A percentile compares a stretch with the other conserved stretches of the same genome.
These are phyloP conservation scores for Gopherus flavomarginatus DNA, from an alignment of 2,113 vertebrate genomes.

Conservation along the genomic window DNA sequence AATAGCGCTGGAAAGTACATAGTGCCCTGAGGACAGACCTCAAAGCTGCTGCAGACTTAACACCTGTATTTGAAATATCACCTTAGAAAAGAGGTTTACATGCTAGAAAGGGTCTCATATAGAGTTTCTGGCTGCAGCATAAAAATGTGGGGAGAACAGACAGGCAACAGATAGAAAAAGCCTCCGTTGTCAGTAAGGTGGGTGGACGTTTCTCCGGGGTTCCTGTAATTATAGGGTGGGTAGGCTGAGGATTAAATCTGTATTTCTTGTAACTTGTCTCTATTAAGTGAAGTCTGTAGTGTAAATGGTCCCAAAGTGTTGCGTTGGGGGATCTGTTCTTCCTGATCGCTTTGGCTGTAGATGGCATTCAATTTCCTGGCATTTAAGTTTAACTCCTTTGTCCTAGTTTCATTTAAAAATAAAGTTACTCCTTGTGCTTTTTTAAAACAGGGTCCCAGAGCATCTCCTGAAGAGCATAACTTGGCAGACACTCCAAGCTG, in stretches of 20 bases:
- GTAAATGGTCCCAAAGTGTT: neutral
- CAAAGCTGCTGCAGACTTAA: neutral
- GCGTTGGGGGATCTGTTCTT: neutral
- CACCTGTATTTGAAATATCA: neutral
- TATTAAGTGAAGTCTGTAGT: neutral
- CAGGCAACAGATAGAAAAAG: neutral
- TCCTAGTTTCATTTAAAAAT: neutral
- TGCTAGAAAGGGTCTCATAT: neutral
- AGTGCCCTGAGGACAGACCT: neutral
- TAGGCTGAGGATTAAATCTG: neutral
- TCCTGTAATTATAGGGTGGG: neutral
- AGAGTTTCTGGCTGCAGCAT: neutral
- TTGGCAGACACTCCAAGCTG: constrained; percentile 95
- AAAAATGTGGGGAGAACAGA: neutral
- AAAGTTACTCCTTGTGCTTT: neutral
- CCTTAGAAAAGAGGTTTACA: neutral
- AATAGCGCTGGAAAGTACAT: neutral
- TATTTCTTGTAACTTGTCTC: neutral
- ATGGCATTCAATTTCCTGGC: neutral
- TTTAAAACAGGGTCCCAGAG: constrained; percentile 86
- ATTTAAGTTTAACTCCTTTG: neutral
- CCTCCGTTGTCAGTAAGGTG: neutral
- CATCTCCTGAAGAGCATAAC: constrained; percentile 91
- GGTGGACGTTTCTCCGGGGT: neutral
- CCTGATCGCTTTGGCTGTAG: neutral